Evolutionary conservation across 2,113 vertebrate genomes (phyloP), one percentile per base, ranked within the genome.

Genomic region (Choloepus hoffmanni): DNA sequence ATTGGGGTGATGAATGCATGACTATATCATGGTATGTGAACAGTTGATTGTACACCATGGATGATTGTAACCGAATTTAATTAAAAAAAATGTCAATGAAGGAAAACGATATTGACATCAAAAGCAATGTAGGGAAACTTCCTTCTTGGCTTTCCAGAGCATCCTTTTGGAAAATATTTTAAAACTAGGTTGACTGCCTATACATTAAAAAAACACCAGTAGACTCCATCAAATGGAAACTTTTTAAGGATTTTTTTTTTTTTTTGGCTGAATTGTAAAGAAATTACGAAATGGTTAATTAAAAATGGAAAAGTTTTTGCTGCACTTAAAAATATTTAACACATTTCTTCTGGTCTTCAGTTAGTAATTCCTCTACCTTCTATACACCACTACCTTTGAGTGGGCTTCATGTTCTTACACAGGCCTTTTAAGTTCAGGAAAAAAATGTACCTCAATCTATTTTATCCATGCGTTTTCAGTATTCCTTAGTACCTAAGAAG

Each of bases 111-210:
- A 70, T 90, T 67, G 43, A 43, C 63, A 48, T 50, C 43, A 81
- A 43, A 79, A 76, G 72, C 53, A 78, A 50, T 76, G 50, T 14
- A 86, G 7, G 28, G 24, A 36, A 36, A 36, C 36, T 94, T 94
- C 30, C 19, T 94, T 26, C 50, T 92, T 78, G 63, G 10, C 43
- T 89, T 79, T 93, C 26, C 70, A 62, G 89, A 82, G 9, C 48
- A 36, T 94, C 85, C 67, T 92, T 94, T 33, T 43, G 33, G 73
- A 89, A 87, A 73, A 60, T 85, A 86, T 88, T 92, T 95, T 93
- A 83, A 90, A 90, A n/a, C 72, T 76, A 36, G 89, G 0, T 81
- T 72, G 60, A 55, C 33, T 76, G 7, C 36, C 55, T 90, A 23
- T 16, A 77, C 19, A 90, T 82, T 81, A 70, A 67, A 91, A 90